Evolutionary conservation across 2,888 invertebrate species (phyloP), one percentile per base, ranked within the genome.

Genomic region (Gari tellinella): DNA sequence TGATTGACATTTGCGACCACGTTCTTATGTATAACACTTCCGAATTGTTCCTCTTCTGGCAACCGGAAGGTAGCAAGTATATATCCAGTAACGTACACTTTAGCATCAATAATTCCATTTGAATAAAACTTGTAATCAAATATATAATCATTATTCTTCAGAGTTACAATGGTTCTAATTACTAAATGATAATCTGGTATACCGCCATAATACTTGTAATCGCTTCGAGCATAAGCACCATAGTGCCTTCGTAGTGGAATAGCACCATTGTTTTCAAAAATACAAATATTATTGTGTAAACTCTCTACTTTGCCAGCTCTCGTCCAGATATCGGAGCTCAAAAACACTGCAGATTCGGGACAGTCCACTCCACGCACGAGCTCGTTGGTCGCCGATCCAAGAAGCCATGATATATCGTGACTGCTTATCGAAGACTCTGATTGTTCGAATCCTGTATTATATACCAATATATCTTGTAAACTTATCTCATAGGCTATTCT

Each of bases 281-380:
- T 62, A 67, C 90, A 90, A 45, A 86, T 75, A 40, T 82, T 78
- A 19, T 81, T 83, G 43, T 66, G 74, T 40, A 68, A 61, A 23
- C 43, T 52, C 17, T 55, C 63, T 2, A 81, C 69, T 4, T 55
- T 48, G 10, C 72, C 80, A 15, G 70, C 43, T 57, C 80, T 75
- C 4, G 63, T 70, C 63, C 80, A 84, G 52, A 81, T 75, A 60
- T 80, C 77, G 25, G 85, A 61, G 48, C 84, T 81, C 1, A 85
- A 40, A 73, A 82, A 89, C 2, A 81, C 61, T 1, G 90, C 87
- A 1, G 84, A 80, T 19, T 80, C 80, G 0, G 89, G 89, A 63
- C 90, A 90, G 70, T 90, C 90, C 14, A 87, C 80, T 0, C 90
- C 90, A 12, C 82, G 72, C 8, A 83, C 80, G 17, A 90, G 81